Conservation (phyloP, 2,797 vertebrate species). For the Okamejei kenojei region DNA sequence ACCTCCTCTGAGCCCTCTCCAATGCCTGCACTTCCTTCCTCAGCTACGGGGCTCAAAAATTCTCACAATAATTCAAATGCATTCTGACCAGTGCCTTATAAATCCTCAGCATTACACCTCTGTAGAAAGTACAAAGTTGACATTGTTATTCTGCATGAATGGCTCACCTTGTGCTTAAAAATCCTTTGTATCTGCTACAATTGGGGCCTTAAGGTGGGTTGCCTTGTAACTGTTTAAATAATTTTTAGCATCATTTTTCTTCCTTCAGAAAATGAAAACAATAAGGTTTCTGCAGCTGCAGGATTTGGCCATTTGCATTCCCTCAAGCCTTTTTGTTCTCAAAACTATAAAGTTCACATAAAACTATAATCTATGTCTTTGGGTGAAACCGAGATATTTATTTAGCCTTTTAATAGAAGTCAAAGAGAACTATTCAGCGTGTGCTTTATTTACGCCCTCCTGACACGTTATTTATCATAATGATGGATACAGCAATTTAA, state of each 20-base stretch:
- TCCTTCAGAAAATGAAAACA: neutral
- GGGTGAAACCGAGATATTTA: neutral
- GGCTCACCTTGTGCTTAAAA: neutral
- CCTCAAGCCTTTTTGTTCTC: neutral
- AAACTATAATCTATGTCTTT: neutral
- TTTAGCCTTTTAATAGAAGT: constrained; percentile 4
- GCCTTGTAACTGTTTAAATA: neutral
- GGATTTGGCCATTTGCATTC: neutral
- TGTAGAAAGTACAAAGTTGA: neutral
- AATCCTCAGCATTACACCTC: too few relatives aligned
- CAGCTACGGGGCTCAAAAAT: too few relatives aligned
- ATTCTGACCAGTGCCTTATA: too few relatives aligned
- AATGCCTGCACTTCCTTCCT: too few relatives aligned
- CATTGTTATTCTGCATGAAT: neutral
- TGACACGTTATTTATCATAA: constrained; percentile 29
- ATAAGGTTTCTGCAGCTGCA: neutral
- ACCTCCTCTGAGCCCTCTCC: too few relatives aligned
- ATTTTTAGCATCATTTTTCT: neutral
- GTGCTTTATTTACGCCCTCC: neutral
- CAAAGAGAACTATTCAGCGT: constrained; percentile 22
- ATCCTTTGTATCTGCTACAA: too few relatives aligned
- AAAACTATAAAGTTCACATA: neutral
- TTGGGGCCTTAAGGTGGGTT: neutral
- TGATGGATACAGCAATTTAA: constrained; percentile 5
- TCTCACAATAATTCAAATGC: too few relatives aligned